These are phyloP conservation scores for Dryas iulia DNA, from an alignment of 1,140 invertebrate genomes.

Conservation along the genomic window DNA sequence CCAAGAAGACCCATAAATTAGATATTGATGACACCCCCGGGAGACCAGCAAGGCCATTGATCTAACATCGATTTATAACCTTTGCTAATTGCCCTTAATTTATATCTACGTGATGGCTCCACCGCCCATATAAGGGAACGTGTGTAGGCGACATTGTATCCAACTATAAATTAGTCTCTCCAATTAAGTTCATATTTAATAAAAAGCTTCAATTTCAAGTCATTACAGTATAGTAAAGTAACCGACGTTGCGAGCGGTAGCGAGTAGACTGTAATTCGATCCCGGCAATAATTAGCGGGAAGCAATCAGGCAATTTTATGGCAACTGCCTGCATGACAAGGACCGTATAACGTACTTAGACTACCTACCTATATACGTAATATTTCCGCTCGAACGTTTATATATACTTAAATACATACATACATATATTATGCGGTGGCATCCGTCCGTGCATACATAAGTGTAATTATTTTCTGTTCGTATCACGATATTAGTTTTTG, in stretches of 20 bases:
- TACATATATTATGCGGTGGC: background rate
- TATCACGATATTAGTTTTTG: background rate
- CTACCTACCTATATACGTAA: slow-evolving; percentile 13
- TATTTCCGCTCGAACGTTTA: slow-evolving; percentile 25
- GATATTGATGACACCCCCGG: slow-evolving; percentile 62
- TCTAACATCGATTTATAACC: slow-evolving; percentile 56
- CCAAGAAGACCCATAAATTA: slow-evolving; percentile 62
- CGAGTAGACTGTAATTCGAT: slow-evolving; percentile 44
- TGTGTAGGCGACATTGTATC: slow-evolving; percentile 20
- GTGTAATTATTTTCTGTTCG: slow-evolving; percentile 2
- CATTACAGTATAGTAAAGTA: slow-evolving; percentile 14
- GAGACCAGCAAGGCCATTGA: slow-evolving; percentile 43
- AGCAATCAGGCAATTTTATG: slow-evolving; percentile 40
- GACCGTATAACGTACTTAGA: slow-evolving; percentile 26
- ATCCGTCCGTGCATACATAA: no score
- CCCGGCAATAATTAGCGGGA: slow-evolving; percentile 37
- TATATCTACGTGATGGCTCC: slow-evolving; percentile 34
- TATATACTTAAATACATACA: background rate
- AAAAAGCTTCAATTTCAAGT: slow-evolving; percentile 20
- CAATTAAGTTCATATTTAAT: slow-evolving; percentile 20
- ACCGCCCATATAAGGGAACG: slow-evolving; percentile 6
- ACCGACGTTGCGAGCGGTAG: slow-evolving; percentile 12
- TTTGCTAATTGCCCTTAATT: slow-evolving; percentile 66
- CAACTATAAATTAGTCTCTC: slow-evolving; percentile 5
- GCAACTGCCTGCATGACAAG: slow-evolving; percentile 24